A percentile compares a stretch with the other conserved stretches of the same genome.
Evolutionary conservation across 2,888 invertebrate genomes (phyloP).

Genomic region (Epinotia demarniana): DNA sequence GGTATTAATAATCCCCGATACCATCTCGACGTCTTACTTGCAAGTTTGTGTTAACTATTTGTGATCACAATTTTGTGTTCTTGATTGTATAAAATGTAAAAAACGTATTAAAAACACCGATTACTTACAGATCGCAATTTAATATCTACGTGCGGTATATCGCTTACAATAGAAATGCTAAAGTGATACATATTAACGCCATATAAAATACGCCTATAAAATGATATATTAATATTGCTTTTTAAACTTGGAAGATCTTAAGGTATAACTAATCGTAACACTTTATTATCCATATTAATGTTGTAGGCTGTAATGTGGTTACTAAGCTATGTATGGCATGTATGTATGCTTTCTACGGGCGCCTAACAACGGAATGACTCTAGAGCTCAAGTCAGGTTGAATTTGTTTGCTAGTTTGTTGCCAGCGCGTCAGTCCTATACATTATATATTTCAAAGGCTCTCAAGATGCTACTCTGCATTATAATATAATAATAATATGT

Average conservation of each 20-base stretch:
- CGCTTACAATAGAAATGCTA: constrained; percentile 50
- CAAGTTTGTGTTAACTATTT: neutral
- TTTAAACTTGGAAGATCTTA: constrained; percentile 66
- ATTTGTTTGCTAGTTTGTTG: constrained; percentile 58
- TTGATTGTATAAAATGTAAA: constrained; percentile 32
- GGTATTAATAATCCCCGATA: neutral
- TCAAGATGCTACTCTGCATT: constrained; percentile 78
- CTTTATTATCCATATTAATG: neutral
- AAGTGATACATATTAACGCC: constrained; percentile 47
- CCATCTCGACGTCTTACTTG: constrained; percentile 4
- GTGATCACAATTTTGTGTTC: constrained; percentile 7
- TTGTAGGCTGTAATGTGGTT: neutral
- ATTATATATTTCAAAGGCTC: constrained; percentile 71
- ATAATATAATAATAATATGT: constrained; percentile 74
- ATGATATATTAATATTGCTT: constrained; percentile 79
- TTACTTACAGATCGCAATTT: constrained; percentile 24
- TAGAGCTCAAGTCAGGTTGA: constrained; percentile 27
- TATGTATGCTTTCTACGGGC: constrained; percentile 26
- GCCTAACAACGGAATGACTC: constrained; percentile 61
- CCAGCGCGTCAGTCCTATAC: constrained; percentile 67
- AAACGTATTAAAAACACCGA: constrained; percentile 37
- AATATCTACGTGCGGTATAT: constrained; percentile 20
- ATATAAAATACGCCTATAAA: constrained; percentile 59
- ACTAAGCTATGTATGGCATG: neutral
- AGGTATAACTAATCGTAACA: constrained; percentile 26